These are phyloP conservation scores for Pseudococcus viburni DNA, from an alignment of 2,888 invertebrate genomes.

Conservation along the genomic window DNA sequence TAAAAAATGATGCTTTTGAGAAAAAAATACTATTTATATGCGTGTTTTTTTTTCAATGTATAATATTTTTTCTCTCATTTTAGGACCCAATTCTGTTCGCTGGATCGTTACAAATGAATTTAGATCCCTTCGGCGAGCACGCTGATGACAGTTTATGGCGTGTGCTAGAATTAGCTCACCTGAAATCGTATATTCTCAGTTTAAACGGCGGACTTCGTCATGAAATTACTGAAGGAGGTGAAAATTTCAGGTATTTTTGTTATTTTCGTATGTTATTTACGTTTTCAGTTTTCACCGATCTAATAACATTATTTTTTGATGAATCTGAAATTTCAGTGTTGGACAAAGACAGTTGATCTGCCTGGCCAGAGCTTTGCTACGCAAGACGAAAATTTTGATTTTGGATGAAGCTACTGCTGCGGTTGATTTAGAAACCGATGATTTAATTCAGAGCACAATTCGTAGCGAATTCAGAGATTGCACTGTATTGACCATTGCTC, in stretches of 20 bases:
- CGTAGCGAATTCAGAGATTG: conserved; percentile 87
- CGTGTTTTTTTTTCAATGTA: too few relatives aligned
- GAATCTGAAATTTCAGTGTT: conserved; percentile 76
- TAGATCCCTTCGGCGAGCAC: conserved; percentile 89
- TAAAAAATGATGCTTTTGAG: background rate
- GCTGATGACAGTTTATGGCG: conserved; percentile 90
- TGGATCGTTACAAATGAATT: conserved; percentile 89
- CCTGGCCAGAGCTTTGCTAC: conserved; percentile 85
- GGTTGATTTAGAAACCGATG: conserved; percentile 92
- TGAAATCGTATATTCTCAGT: conserved; percentile 86
- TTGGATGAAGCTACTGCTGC: conserved; percentile 93
- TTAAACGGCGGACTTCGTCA: conserved; percentile 84
- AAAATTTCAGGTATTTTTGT: conserved; percentile 75
- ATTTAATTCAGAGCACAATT: conserved; percentile 91
- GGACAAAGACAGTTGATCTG: conserved; percentile 93
- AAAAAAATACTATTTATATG: too few relatives aligned
- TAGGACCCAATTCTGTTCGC: conserved; percentile 96
- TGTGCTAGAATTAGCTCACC: conserved; percentile 90
- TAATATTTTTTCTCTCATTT: background rate
- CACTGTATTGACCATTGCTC: conserved; percentile 93
- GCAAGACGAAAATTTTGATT: conserved; percentile 88
- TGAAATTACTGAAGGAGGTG: conserved; percentile 91
- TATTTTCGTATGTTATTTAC: background rate
- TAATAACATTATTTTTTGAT: background rate
- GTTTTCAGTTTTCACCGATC: background rate